Evolutionary conservation across 2,113 vertebrate species (phyloP).

Genomic region (Candoia aspera): DNA sequence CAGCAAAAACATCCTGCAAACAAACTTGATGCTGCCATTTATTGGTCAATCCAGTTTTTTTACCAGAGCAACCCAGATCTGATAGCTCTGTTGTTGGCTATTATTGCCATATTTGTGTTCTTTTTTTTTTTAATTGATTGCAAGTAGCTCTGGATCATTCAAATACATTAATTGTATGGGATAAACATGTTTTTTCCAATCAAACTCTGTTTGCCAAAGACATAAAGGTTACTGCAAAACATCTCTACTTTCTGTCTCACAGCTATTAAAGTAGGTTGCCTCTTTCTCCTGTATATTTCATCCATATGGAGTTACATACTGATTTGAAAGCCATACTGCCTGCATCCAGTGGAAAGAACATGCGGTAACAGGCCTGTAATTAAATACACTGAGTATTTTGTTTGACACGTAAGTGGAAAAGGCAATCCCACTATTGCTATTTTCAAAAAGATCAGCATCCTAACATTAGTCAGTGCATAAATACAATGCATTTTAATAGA

Average conservation of each 20-base stretch:
- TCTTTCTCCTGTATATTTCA: not conserved
- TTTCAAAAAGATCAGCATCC: not conserved
- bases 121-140: not conserved
- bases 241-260: not conserved
- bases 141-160: not conserved
- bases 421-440: not conserved
- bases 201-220: not conserved
- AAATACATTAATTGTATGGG: no score
- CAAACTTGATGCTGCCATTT: not conserved
- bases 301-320: not conserved
- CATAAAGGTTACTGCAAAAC: not conserved
- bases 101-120: not conserved
- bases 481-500: not conserved
- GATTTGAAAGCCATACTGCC: not conserved
- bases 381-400: not conserved
- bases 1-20: not conserved
- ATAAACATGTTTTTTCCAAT: not conserved
- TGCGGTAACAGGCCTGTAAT: not conserved
- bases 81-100: not conserved
- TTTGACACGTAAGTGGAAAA: not conserved
- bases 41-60: not conserved
- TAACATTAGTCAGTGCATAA: not conserved
- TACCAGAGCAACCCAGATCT: not conserved
- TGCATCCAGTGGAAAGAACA: not conserved
- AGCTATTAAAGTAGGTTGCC: not conserved